A percentile compares a stretch with the other conserved stretches of the same genome.
Evolutionary conservation across 1,140 invertebrate species (phyloP).

Genomic region (Bombus superbus): DNA sequence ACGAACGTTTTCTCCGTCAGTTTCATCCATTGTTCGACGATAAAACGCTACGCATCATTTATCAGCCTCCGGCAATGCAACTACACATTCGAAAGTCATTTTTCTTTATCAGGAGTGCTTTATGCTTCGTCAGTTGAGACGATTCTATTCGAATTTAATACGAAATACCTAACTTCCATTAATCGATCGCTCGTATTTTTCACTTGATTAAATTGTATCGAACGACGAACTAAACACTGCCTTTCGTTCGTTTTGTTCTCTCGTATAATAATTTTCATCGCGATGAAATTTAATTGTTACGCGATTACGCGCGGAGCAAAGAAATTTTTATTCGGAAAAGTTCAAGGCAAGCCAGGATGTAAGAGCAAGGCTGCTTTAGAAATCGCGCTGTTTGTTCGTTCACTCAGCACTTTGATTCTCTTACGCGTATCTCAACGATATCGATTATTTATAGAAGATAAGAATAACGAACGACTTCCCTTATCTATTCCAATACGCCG

Average conservation of each 20-base stretch:
- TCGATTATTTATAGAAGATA: neutral
- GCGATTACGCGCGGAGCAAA: neutral
- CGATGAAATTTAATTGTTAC: neutral
- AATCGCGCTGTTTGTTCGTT: neutral
- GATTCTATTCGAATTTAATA: neutral
- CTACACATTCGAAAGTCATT: slow-evolving; percentile 6
- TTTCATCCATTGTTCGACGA: slow-evolving; percentile 13
- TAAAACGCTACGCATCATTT: slow-evolving; percentile 25
- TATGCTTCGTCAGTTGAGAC: neutral
- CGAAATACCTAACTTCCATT: neutral
- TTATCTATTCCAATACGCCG: neutral
- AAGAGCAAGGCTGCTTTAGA: neutral
- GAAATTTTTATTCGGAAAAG: neutral
- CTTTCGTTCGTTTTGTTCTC: accelerated
- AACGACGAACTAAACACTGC: neutral
- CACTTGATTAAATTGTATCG: neutral
- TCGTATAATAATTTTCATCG: neutral
- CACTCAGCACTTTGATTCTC: neutral
- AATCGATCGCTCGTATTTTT: neutral
- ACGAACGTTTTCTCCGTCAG: neutral
- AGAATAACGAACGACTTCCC: neutral
- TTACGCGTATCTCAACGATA: neutral
- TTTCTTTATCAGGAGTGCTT: neutral
- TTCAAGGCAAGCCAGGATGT: slow-evolving; percentile 29
- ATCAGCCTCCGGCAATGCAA: slow-evolving; percentile 15